Evolutionary conservation across 2,888 invertebrate species (phyloP).

Genomic region (Phaedon cochleariae): DNA sequence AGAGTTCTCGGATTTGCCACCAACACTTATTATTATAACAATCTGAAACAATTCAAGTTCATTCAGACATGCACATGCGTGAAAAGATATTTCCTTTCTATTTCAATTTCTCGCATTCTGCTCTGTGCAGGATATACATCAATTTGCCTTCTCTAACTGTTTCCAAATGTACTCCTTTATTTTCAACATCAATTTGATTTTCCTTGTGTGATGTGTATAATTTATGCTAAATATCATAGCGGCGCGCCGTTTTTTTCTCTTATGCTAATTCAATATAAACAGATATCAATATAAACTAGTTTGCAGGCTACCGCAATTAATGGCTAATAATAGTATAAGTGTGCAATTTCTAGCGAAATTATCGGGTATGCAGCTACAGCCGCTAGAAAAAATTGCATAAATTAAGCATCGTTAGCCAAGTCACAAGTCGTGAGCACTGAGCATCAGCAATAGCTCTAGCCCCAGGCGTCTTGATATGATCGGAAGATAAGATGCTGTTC

Average conservation of each 20-base stretch:
- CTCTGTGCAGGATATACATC: not conserved
- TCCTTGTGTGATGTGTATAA: slow-evolving; percentile 15
- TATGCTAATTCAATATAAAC: slow-evolving; percentile 15
- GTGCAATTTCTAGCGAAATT: slow-evolving; percentile 17
- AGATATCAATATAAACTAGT: slow-evolving; percentile 16
- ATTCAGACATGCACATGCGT: not conserved
- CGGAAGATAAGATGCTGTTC: not conserved
- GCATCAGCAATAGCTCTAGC: not conserved
- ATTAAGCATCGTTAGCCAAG: not conserved
- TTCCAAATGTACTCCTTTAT: not conserved
- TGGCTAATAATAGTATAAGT: slow-evolving; percentile 14
- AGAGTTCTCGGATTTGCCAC: too few relatives aligned
- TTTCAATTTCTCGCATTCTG: not conserved
- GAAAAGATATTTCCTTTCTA: not conserved
- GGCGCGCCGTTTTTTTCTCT: slow-evolving; percentile 6
- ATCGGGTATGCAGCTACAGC: slow-evolving; percentile 8
- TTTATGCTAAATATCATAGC: slow-evolving; percentile 21
- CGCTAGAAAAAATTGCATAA: slow-evolving; percentile 21
- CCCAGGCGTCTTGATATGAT: not conserved
- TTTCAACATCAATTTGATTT: slow-evolving; percentile 5
- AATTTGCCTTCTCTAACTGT: not conserved
- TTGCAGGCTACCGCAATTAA: slow-evolving; percentile 7
- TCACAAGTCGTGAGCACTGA: not conserved
- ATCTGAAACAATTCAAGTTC: too few relatives aligned
- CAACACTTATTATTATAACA: too few relatives aligned